Percentiles rank a stretch among this genome's conserved stretches.
phyloP scores from a whole-genome alignment of 2,888 invertebrate genomes.

The Drosophila dives region DNA sequence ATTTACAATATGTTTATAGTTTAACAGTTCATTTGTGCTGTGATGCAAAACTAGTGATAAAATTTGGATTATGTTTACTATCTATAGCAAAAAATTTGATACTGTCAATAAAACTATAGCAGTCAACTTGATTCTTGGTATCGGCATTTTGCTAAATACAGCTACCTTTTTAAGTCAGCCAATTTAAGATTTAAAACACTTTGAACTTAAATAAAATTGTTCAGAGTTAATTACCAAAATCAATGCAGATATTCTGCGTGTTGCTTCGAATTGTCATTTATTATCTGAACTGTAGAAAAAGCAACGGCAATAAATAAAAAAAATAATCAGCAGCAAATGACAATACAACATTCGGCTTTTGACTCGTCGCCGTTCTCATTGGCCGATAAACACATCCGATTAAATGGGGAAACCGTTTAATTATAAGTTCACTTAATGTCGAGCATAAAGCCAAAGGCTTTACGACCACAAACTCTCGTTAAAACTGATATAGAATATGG shows the following conservation, averaged over 20 bases:
- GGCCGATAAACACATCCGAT: conserved; percentile 70
- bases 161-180: background rate
- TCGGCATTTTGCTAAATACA: background rate
- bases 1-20: background rate
- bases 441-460: conserved; percentile 67
- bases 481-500: conserved; percentile 13
- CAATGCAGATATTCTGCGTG: conserved; percentile 12
- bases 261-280: conserved; percentile 19
- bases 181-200: background rate
- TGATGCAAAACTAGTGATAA: background rate
- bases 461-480: conserved; percentile 41
- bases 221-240: conserved; percentile 18
- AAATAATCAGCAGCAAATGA: conserved; percentile 16
- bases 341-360: conserved; percentile 33
- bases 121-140: background rate
- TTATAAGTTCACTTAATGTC: conserved; percentile 79
- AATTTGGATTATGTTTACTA: background rate
- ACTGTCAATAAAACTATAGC: background rate
- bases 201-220: background rate
- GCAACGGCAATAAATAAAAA: background rate
- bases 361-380: conserved; percentile 35
- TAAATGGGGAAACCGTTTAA: conserved; percentile 79
- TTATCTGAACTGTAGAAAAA: conserved; percentile 10
- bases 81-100: background rate
- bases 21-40: background rate